These are phyloP conservation scores for Grantiella picta DNA, from an alignment of 2,113 vertebrate genomes.

Conservation along the genomic window DNA sequence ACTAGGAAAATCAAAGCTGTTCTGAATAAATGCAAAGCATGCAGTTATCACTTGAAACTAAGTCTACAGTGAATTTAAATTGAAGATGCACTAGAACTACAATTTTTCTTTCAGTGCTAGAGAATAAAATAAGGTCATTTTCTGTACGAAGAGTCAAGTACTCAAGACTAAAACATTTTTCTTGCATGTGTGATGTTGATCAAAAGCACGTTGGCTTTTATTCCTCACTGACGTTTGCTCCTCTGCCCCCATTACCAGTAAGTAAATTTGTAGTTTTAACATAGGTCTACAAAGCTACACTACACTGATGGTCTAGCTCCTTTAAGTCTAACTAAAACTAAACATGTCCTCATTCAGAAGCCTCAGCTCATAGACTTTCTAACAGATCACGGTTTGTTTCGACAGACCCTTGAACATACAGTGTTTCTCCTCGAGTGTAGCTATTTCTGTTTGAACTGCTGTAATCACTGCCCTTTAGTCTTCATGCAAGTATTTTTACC, in stretches of 20 bases:
- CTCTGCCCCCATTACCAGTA: not conserved
- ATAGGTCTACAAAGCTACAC: not conserved
- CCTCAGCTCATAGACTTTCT: not conserved
- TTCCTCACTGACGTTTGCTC: not conserved
- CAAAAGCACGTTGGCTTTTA: not conserved
- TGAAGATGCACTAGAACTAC: not conserved
- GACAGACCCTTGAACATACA: not conserved
- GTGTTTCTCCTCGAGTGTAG: not conserved
- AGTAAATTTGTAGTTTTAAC: not conserved
- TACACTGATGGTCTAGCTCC: not conserved
- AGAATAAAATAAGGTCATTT: slow-evolving; percentile 13
- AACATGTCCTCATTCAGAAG: not conserved
- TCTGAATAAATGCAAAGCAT: not conserved
- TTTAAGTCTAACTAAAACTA: not conserved
- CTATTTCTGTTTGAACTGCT: not conserved
- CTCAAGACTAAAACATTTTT: not conserved
- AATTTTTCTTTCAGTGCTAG: not conserved
- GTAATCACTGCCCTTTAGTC: not conserved
- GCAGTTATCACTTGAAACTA: not conserved
- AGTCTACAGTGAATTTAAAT: not conserved
- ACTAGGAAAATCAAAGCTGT: not conserved
- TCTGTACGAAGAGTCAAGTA: not conserved
- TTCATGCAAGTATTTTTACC: not conserved
- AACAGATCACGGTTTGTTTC: not conserved
- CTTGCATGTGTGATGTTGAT: not conserved